Base-by-base conservation (phyloP, 2,113 vertebrate genomes). In the Stigmatopora argus region DNA sequence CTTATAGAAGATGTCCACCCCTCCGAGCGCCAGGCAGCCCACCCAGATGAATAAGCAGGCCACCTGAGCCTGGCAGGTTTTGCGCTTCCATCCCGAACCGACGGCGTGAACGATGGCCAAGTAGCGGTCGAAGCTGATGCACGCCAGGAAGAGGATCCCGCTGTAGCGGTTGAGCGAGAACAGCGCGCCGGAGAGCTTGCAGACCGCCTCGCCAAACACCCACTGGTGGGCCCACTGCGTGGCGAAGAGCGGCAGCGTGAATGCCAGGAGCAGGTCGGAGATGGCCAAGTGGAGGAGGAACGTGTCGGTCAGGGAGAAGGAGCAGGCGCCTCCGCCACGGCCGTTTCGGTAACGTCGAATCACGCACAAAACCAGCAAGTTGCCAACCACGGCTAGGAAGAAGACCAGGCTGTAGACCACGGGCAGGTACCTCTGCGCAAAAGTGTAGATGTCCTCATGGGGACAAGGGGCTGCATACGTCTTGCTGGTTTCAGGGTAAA, bases 231-330 rank as follows among this genome's bases (percentile, higher is more conserved):
- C 55, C 73, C 90, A 92, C 75, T 93, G 88, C 14, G 83, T 69
- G 0, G 93, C 92, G 75, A 92, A 94, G 65, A 96, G 81, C 35
- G 94, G 94, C 62, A 96, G 78, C 0, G 91, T 92, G 65, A 93
- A 57, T 41, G 91, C 92, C 26, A 96, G 88, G 18, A 96, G 80
- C 12, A 95, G 82, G 77, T 96, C 94, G 0, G 94, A 93, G 2
- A 93, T 64, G 49, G 94, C 93, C 83, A 96, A 77, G 85, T 96
- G 94, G 31, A 96, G 90, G 74, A 96, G 90, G 77, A 94, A 96
- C 49, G 91, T 87, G 57, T 96, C 94, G 0, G 91, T 92, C 70
- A 94, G 83, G 1, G 90, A 91, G 78, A 90, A 92, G 57, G 89
- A 78, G 7, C 90, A 86, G 13, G 77, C 71, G 7, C 83, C 70